A percentile compares a stretch with the other conserved stretches of the same genome.
phyloP scores from a whole-genome alignment of 2,113 vertebrate species.

The Guaruba guarouba region DNA sequence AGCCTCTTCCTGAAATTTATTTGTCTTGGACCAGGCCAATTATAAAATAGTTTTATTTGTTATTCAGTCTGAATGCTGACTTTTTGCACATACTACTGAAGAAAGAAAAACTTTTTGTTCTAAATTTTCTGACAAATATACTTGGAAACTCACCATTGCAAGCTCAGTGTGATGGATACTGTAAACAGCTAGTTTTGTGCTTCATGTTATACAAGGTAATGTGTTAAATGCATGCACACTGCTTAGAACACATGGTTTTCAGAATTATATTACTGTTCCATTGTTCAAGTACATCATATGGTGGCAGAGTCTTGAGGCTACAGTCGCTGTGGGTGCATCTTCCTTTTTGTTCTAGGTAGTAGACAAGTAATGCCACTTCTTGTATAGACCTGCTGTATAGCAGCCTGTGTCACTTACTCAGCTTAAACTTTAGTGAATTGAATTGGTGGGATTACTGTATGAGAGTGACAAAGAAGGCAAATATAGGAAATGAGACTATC shows the following conservation, averaged over 20 bases:
- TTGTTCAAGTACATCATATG: neutral
- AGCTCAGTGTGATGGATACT: neutral
- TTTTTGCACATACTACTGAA: neutral
- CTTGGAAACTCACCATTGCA: neutral
- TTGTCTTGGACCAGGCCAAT: neutral
- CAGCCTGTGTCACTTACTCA: neutral
- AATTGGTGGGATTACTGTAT: neutral
- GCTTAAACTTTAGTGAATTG: neutral
- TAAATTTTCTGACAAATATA: neutral
- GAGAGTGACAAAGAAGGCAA: neutral
- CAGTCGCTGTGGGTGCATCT: neutral
- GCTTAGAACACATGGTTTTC: rapidly evolving
- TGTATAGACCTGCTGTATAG: neutral
- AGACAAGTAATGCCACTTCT: neutral
- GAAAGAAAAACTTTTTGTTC: neutral
- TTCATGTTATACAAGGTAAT: neutral
- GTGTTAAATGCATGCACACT: neutral
- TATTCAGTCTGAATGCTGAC: neutral
- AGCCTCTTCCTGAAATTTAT: neutral
- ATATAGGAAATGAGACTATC: neutral
- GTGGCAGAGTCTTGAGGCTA: neutral
- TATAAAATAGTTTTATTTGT: neutral
- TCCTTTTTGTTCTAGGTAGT: neutral
- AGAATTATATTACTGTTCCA: neutral
- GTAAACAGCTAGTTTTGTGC: neutral